phyloP scores from a whole-genome alignment of 2,888 invertebrate genomes.

The Oscheius onirici region DNA sequence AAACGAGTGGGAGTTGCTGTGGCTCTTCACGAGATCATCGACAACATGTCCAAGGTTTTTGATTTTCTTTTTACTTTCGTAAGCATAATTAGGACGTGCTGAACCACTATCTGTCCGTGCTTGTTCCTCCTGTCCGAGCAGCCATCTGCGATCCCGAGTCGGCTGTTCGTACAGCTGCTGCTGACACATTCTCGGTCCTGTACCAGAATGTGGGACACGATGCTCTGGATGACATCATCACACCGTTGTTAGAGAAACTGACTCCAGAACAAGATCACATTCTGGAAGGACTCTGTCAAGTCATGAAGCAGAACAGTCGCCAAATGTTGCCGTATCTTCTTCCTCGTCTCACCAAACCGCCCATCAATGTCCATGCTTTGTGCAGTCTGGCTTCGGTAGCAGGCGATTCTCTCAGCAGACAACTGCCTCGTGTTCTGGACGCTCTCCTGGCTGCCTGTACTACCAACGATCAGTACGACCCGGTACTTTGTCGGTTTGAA shows the following conservation, averaged over 20 bases:
- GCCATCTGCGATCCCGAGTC: conserved; percentile 83
- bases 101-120: conserved; percentile 51
- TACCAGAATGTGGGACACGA: conserved; percentile 87
- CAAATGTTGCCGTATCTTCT: conserved; percentile 93
- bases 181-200: conserved; percentile 93
- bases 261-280: conserved; percentile 85
- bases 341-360: conserved; percentile 84
- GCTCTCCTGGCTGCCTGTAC: conserved; percentile 79
- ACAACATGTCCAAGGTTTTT: conserved; percentile 89
- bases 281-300: conserved; percentile 92
- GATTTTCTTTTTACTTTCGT: conserved; percentile 3
- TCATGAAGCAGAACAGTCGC: conserved; percentile 91
- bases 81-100: conserved; percentile 48
- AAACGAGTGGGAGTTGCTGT: conserved; percentile 98
- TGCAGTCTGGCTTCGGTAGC: conserved; percentile 93
- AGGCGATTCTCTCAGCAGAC: conserved; percentile 86
- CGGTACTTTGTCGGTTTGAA: conserved; percentile 30
- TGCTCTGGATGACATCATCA: conserved; percentile 94
- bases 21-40: conserved; percentile 94
- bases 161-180: conserved; percentile 86
- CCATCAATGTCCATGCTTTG: conserved; percentile 87
- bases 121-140: conserved; percentile 86
- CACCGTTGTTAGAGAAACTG: conserved; percentile 85
- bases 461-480: conserved; percentile 54
- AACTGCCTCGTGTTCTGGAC: conserved; percentile 89